Percentiles rank a stretch among this genome's conserved stretches.
Conservation (phyloP, 2,113 vertebrate species). For the Lipotes vexillifer region DNA sequence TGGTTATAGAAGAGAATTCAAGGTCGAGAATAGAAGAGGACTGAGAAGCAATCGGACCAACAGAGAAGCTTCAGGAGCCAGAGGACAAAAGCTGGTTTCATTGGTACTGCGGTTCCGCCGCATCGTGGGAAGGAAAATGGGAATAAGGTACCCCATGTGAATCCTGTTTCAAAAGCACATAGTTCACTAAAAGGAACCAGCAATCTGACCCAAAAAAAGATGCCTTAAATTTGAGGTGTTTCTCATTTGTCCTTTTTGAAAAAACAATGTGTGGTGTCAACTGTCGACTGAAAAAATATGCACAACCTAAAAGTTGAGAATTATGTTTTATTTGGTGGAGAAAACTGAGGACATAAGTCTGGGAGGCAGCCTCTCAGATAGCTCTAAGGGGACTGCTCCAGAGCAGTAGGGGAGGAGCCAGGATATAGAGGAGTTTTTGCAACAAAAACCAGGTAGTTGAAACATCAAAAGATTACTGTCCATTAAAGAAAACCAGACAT, state of each 20-base stretch:
- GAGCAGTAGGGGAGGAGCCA: not conserved
- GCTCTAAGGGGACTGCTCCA: not conserved
- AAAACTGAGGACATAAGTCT: not conserved
- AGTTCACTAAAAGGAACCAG: slow-evolving; percentile 68
- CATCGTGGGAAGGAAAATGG: slow-evolving; percentile 10
- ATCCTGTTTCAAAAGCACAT: slow-evolving; percentile 67
- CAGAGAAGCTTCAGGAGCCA: slow-evolving; percentile 35
- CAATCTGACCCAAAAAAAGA: slow-evolving; percentile 63
- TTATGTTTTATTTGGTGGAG: not conserved
- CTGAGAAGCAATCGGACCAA: slow-evolving; percentile 68
- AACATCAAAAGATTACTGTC: too few relatives aligned
- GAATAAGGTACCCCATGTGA: slow-evolving; percentile 64
- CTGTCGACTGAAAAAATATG: not conserved
- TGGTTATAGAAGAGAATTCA: slow-evolving; percentile 43
- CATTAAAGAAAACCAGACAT: too few relatives aligned
- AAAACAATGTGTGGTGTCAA: not conserved
- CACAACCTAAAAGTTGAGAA: not conserved
- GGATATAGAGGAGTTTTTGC: not conserved
- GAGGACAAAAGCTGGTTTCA: slow-evolving; percentile 69
- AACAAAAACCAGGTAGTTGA: too few relatives aligned
- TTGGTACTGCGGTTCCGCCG: not conserved
- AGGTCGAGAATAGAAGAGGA: slow-evolving; percentile 66
- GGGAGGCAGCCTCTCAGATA: not conserved
- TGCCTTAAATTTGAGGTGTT: slow-evolving; percentile 66
- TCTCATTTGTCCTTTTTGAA: slow-evolving; percentile 55